These are phyloP conservation scores for Psephotus haematonotus DNA, from an alignment of 2,113 vertebrate species.

Conservation along the genomic window DNA sequence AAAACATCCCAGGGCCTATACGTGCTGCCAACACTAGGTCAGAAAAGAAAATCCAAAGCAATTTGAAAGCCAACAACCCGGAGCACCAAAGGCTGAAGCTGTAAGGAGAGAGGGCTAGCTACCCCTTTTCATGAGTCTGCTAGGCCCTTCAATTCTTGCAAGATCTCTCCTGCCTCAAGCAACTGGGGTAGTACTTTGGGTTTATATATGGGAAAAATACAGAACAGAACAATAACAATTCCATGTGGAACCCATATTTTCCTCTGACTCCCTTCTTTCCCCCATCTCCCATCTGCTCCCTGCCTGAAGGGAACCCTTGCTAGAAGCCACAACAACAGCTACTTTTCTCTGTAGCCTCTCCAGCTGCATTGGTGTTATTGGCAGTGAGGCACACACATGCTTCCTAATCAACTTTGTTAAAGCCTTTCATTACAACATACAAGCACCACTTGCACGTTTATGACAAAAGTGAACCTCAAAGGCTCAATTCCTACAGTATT, in stretches of 20 bases:
- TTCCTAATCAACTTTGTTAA: neutral
- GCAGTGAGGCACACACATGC: neutral
- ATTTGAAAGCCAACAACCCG: neutral
- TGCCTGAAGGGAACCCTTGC: neutral
- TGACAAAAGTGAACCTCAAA: neutral
- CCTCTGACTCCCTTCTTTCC: neutral
- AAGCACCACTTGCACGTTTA: neutral
- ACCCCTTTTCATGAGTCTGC: rapidly evolving
- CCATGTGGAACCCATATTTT: neutral
- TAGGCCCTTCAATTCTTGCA: neutral
- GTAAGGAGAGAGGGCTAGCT: neutral
- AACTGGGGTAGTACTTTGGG: neutral
- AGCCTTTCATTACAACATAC: neutral
- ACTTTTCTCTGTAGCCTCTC: neutral
- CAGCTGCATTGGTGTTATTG: neutral
- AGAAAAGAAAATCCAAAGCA: rapidly evolving
- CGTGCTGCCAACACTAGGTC: neutral
- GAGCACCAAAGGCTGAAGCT: neutral
- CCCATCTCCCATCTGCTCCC: neutral
- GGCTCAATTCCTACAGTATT: neutral
- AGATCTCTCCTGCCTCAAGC: neutral
- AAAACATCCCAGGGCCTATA: neutral
- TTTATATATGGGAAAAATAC: neutral
- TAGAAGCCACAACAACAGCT: neutral
- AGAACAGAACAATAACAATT: neutral